Evolutionary conservation across 2,888 invertebrate species (phyloP), one percentile per base, ranked within the genome.

Genomic region (Lepetodrilus schrolli): DNA sequence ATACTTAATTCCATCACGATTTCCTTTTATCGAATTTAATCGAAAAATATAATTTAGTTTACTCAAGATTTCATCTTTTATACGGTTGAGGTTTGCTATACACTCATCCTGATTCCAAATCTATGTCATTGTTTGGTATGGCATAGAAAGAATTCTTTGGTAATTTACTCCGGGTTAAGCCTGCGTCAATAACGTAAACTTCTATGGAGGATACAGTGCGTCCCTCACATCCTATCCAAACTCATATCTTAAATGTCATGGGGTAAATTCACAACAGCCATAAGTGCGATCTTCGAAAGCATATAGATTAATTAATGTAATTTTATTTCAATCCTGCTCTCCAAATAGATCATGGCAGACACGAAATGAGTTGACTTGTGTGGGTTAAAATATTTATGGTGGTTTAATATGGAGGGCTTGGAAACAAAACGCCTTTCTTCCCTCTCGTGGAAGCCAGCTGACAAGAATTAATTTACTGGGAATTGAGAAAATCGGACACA

Each of bases 391-490:
- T 58, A 58, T 58, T 58, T 58, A 58, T 58, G 30, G 34, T 21
- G 58, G 58, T 58, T 58, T 58, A 58, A 58, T 58, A 58, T 58
- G 34, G 58, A 58, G 58, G 58, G 58, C 30, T 58, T 58, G 58
- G 48, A 58, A 58, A 58, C 58, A 58, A 58, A 58, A 58, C 58
- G 58, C 58, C 58, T 58, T 58, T 58, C 58, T 58, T 58, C 17
- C 58, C 58, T 23, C 8, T 23, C 58, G 17, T 17, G 5, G n/a
- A 26, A 17, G 17, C 26, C 58, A 58, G 58, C 58, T 58, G 58
- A 58, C 34, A 58, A 58, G 58, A 58, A 58, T 58, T 58, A 58
- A 58, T 58, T 58, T 58, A 34, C 58, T 17, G 30, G 30, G 58
- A 58, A 58, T 58, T 58, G 58, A 58, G 30, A 34, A 34, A 58